Evolutionary conservation across 2,113 vertebrate genomes (phyloP), one percentile per base, ranked within the genome.

Genomic region (Tetrao urogallus): DNA sequence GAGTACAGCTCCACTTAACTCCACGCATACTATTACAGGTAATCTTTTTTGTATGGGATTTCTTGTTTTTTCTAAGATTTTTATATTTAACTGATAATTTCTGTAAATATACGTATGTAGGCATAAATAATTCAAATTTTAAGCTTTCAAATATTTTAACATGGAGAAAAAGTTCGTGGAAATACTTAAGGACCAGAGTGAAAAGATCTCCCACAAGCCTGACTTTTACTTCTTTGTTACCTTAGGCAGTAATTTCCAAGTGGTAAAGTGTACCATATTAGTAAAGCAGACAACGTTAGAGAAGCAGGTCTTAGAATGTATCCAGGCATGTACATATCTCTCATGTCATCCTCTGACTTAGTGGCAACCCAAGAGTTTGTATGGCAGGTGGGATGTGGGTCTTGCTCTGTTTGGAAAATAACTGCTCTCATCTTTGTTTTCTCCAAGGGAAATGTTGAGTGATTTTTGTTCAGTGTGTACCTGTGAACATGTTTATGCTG

Each of bases 11-110:
- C 98, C 99, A 2, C 98, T 99, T 10, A 89, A 97, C 96, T 99
- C 98, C 67, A 97, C 98, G 27, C 96, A 99, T 80, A 99, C 98
- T 16, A 56, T 99, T 94, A 99, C 99, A 97, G 99, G 99, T 99
- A 96, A 97, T 45, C 45, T 13, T 43, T 6, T 54, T 25, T 13
- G 3, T 12, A 6, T 28, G 61, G 20, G 16, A 18, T 13, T 64
- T 17, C 0, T 1, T 43, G 18, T 38, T 40, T 27, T 16, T 14
- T 27, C n/a, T 3, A 36, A 27, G 6, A 36, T 63, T 70, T 87
- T 30, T 11, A 34, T 34, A 36, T 34, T 24, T 36, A 40, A 3
- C 11, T 72, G 27, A 4, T 40, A 32, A 30, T 34, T 36, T 15
- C 6, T 47, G 13, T 52, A 15, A 20, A 64, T 42, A 18, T 24